Percentiles rank a stretch among this genome's conserved stretches.
Evolutionary conservation across 2,888 invertebrate species (phyloP).

Genomic region (Heliconius ismenius): DNA sequence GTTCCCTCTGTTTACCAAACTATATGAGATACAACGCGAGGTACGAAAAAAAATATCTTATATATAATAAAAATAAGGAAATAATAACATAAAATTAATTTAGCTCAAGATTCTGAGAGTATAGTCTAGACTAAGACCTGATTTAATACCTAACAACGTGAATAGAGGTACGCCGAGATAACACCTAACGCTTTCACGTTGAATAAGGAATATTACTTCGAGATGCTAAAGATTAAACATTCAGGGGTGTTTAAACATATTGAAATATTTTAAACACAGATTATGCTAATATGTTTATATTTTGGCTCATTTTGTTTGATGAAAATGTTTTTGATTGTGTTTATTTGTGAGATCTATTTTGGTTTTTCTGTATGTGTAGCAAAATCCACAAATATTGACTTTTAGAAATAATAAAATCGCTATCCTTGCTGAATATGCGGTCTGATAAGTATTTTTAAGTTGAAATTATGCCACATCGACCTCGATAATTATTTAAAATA

Average conservation of each 20-base stretch:
- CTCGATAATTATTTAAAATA: too few species aligned
- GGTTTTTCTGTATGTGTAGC: too few species aligned
- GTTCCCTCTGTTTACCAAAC: not conserved
- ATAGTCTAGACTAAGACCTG: slow-evolving; percentile 7
- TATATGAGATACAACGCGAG: not conserved
- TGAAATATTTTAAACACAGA: not conserved
- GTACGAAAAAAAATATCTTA: not conserved
- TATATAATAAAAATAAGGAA: not conserved
- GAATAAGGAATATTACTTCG: slow-evolving; percentile 10
- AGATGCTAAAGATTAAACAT: slow-evolving; percentile 1
- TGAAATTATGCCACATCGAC: too few species aligned
- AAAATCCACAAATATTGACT: too few species aligned
- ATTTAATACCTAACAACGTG: slow-evolving; percentile 14
- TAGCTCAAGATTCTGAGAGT: not conserved
- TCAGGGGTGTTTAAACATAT: not conserved
- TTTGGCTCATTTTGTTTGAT: not conserved
- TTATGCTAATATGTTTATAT: not conserved
- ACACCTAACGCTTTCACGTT: slow-evolving; percentile 11
- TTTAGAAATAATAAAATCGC: too few species aligned
- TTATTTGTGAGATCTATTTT: not conserved
- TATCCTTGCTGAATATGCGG: too few species aligned
- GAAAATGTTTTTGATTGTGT: not conserved
- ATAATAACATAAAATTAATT: slow-evolving; percentile 8
- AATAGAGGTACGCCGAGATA: slow-evolving; percentile 18
- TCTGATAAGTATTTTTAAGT: too few species aligned